phyloP scores from a whole-genome alignment of 35 echinoderm and acorn worm species.

The Diadema setosum region DNA sequence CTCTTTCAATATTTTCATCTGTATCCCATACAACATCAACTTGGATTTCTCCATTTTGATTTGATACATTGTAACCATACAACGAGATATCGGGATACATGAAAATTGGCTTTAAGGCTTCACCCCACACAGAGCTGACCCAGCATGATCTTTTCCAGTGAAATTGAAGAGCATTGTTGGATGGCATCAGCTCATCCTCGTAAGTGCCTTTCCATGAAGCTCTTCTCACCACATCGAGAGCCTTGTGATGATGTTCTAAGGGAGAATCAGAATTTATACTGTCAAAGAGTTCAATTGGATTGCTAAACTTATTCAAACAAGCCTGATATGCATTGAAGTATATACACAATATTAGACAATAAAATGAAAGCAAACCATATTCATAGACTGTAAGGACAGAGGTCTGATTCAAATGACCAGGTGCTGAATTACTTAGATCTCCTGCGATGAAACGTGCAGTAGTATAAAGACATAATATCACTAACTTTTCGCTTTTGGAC shows the following conservation, averaged over 20 bases:
- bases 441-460: no score
- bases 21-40: constrained; percentile 3
- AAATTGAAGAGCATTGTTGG: neutral
- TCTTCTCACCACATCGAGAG: neutral
- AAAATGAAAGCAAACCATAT: neutral
- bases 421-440: no score
- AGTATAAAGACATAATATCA: no score
- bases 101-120: neutral
- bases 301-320: neutral
- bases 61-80: neutral
- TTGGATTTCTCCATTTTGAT: no score
- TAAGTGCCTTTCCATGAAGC: constrained; percentile 23
- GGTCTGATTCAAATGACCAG: no score
- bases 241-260: neutral
- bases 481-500: no score
- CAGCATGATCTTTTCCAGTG: constrained; percentile 25
- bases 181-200: constrained; percentile 33
- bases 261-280: neutral
- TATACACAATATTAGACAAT: neutral
- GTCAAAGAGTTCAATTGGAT: neutral
- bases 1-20: neutral
- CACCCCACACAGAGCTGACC: constrained; percentile 26
- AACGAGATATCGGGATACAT: neutral
- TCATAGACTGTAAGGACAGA: no score
- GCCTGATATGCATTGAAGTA: constrained; percentile 4